A percentile compares a stretch with the other conserved stretches of the same genome.
Evolutionary conservation across 2,888 invertebrate genomes (phyloP).

Genomic region (Unio pictorum): DNA sequence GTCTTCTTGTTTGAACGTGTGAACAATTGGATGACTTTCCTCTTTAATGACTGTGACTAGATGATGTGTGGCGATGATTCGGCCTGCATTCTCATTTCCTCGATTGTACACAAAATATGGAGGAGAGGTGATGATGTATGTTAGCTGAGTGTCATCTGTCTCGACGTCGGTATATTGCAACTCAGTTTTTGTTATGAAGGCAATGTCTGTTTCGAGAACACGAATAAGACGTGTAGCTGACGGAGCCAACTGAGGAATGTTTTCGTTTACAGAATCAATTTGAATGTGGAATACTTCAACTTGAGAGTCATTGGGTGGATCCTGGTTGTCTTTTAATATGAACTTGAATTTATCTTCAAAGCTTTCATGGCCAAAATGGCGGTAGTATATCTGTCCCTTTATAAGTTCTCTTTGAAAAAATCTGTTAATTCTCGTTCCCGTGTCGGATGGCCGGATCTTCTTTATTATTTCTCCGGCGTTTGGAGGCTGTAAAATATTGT

Average conservation of each 20-base stretch:
- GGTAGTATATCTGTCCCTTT: constrained; percentile 69
- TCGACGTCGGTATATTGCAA: constrained; percentile 68
- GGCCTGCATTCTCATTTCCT: constrained; percentile 66
- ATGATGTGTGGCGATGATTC: constrained; percentile 62
- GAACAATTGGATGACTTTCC: constrained; percentile 45
- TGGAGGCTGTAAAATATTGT: constrained; percentile 61
- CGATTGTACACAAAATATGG: constrained; percentile 68
- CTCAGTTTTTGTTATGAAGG: constrained; percentile 60
- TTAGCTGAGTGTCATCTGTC: constrained; percentile 56
- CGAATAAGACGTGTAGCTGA: constrained; percentile 59
- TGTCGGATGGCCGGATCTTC: constrained; percentile 54
- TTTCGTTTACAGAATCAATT: constrained; percentile 64
- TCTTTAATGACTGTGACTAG: constrained; percentile 56
- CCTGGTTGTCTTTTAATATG: constrained; percentile 63
- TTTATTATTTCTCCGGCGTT: constrained; percentile 63
- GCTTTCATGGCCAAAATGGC: constrained; percentile 63
- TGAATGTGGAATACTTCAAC: constrained; percentile 60
- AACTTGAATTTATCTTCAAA: constrained; percentile 66
- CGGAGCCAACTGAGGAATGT: constrained; percentile 66
- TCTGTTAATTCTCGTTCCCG: constrained; percentile 58
- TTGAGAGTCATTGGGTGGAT: constrained; percentile 67
- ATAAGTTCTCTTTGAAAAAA: constrained; percentile 68
- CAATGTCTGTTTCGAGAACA: constrained; percentile 65
- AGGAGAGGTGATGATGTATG: constrained; percentile 66
- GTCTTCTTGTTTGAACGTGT: constrained; percentile 68